phyloP scores from a whole-genome alignment of 2,797 vertebrate species.

The Dryobates pubescens region DNA sequence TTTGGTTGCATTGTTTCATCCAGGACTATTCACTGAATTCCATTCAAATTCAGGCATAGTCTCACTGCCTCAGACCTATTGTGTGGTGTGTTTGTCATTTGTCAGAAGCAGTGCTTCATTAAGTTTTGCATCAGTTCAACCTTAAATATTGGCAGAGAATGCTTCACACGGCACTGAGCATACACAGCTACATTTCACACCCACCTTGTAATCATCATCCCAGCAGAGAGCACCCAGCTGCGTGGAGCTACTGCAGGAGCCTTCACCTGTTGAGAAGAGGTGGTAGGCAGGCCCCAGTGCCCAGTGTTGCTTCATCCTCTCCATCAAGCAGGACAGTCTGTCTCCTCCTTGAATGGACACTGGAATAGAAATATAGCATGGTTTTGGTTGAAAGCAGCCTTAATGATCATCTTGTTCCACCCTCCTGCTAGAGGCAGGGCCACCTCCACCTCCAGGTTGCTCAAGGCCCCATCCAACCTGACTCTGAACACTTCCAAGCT shows the following conservation, averaged over 20 bases:
- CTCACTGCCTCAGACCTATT: conserved; percentile 16
- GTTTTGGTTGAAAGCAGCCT: no score
- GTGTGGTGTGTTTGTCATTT: conserved; percentile 17
- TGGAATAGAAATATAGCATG: neutral
- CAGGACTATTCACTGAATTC: conserved; percentile 29
- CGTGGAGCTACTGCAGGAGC: neutral
- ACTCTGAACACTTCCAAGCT: no score
- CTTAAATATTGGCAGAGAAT: conserved; percentile 8
- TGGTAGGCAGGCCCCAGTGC: neutral
- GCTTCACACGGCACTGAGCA: neutral
- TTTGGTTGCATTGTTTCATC: conserved; percentile 37
- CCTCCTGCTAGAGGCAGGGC: no score
- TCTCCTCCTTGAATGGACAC: neutral
- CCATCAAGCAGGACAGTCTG: neutral
- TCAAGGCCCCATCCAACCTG: no score
- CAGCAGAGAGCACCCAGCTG: neutral
- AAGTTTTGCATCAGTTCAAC: conserved; percentile 1
- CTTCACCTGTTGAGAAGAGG: neutral
- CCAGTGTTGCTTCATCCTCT: neutral
- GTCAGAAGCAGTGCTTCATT: conserved; percentile 33
- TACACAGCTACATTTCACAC: neutral
- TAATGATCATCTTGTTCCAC: no score
- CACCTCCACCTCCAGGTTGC: no score
- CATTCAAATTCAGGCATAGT: conserved; percentile 30
- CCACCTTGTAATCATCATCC: neutral